Conservation (phyloP, 1,140 invertebrate genomes). For the Colletes gigas region DNA sequence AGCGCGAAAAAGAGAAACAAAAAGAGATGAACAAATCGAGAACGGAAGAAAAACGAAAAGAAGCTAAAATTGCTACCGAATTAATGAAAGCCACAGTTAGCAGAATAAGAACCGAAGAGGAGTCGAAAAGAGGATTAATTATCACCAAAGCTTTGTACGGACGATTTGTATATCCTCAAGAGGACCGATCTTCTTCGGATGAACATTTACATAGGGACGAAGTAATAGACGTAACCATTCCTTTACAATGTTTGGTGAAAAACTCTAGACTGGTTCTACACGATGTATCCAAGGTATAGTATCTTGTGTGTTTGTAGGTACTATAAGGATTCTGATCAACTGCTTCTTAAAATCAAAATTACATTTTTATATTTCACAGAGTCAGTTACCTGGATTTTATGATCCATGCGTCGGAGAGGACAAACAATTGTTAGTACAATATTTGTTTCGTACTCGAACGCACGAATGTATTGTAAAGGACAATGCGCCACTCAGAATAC, state of each 20-base stretch:
- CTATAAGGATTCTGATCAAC: not conserved
- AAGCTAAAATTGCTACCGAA: constrained; percentile 92
- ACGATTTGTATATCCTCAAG: constrained; percentile 81
- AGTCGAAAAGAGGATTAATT: constrained; percentile 89
- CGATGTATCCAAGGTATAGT: constrained; percentile 90
- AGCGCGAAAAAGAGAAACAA: constrained; percentile 88
- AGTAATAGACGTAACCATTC: constrained; percentile 95
- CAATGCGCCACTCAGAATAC: constrained; percentile 89
- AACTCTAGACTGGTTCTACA: constrained; percentile 93
- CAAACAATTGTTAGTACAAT: constrained; percentile 93
- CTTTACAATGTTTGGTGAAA: constrained; percentile 95
- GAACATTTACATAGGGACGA: constrained; percentile 80
- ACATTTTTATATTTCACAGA: constrained; percentile 83
- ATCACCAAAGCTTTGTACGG: constrained; percentile 94
- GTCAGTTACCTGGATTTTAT: constrained; percentile 97
- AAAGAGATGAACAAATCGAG: constrained; percentile 87
- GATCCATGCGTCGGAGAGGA: constrained; percentile 97
- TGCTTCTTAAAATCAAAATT: not conserved
- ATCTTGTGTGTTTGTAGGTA: not conserved
- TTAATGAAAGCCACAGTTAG: constrained; percentile 93
- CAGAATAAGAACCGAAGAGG: constrained; percentile 89
- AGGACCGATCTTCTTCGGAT: constrained; percentile 61
- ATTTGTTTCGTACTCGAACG: constrained; percentile 89
- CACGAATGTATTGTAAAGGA: constrained; percentile 92
- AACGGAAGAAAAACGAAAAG: constrained; percentile 89